Evolutionary conservation across 30 jellyfish, hydroid and myxozoan genomes (phyloP), one percentile per base, ranked within the genome.

Genomic region (Cassiopea andromeda): DNA sequence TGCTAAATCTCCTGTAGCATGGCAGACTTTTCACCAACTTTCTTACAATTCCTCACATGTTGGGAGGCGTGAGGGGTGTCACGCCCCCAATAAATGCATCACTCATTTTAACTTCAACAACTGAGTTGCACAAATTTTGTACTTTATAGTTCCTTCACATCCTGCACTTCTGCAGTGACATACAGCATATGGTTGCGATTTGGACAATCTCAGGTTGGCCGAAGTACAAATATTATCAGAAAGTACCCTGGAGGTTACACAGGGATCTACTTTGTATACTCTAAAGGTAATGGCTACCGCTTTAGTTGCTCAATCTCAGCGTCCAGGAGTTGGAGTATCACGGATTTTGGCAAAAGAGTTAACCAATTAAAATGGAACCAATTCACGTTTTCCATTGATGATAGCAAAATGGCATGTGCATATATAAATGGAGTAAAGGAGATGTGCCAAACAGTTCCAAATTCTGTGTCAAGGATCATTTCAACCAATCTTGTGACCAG

Each of bases 381-480:
- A 45, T 81, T 81, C 57, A 70, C 81, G 0, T 64, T 81, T 14
- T 67, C 90, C 67, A n/a, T 81, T 12, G 90, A 81, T 48, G 82
- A 81, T 54, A 44, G n/a, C 74, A 46, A 12, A 13, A 49, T 10
- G 9, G 82, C 58, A 4, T 68, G 81, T 10, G 90, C 90, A 15
- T 81, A 38, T 73, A 46, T 81, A n/a, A 81, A 80, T 46, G 88
- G 88, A 46, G 76, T 48, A 1, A 54, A 80, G 58, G 64, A 57
- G 5, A 27, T 7, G 68, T 80, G 88, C 60, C 78, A 80, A 58
- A 13, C 17, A 7, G 1, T 46, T 8, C 57, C 75, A 7, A 1
- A 1, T 5, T 0, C 49, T 2, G 88, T 57, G 27, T 27, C 60
- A 14, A n/a, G 0, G 1, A 6, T 12, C 0, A 49, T 10, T 4